Evolutionary conservation across 2,888 invertebrate species (phyloP), one percentile per base, ranked within the genome.

Genomic region (Pollenia angustigena): DNA sequence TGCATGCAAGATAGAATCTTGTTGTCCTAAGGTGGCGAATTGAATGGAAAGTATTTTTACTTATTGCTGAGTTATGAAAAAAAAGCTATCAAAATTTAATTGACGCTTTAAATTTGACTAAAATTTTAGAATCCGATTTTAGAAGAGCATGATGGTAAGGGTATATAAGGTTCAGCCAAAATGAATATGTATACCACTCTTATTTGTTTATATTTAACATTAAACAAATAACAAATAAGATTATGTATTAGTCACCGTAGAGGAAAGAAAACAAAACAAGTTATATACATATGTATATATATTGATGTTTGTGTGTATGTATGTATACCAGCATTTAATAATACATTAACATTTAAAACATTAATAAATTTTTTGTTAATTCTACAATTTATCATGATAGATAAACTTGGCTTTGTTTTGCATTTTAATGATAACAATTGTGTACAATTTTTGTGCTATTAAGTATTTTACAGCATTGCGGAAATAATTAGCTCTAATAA

Each of bases 191-290:
- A 32, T 32, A 44, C 64, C n/a, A 52, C 60, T 44, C 50, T 62
- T 18, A 14, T 75, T 44, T 44, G 42, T 72, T 58, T 7, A 69
- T 52, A n/a, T 58, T 68, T 60, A 32, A 9, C 3, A 16, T 58
- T 40, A 56, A 52, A 16, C 12, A 48, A 18, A 52, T 64, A 52
- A 16, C 12, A 48, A 18, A 52, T 64, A 18, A 58, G 10, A 48
- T 44, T 4, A 56, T 32, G 68, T 32, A 52, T 84, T 84, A 84
- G 72, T 79, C 84, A 84, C 74, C 60, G 23, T n/a, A 7, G 10
- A 56, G 12, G 16, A 52, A 23, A 32, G 32, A 68, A 52, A 32
- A 68, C 60, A 60, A 75, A 64, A 58, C 50, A 75, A 58, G 23
- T 62, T 62, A 11, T 18, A 50, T 79, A 44, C 58, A 32, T 32